Conservation (phyloP, 2,113 vertebrate genomes). For the Sinocyclocheilus anshuiensis region DNA sequence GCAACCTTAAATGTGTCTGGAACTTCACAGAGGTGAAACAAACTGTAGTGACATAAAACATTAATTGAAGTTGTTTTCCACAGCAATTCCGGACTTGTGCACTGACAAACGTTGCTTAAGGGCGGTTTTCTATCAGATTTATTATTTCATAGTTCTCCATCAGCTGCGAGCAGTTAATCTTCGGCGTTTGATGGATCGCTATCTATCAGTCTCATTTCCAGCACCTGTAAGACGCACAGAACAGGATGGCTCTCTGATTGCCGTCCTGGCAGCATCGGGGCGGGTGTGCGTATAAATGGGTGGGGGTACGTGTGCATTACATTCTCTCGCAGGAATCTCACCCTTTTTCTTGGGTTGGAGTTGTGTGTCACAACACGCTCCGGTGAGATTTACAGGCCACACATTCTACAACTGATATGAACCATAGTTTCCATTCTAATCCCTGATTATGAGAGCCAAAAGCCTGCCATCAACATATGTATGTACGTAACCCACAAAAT, state of each 20-base stretch:
- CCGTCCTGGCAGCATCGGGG: conserved; percentile 57
- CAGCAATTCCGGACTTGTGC: conserved; percentile 8
- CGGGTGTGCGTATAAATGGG: conserved; percentile 43
- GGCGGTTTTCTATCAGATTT: conserved; percentile 56
- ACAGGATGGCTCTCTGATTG: conserved; percentile 56
- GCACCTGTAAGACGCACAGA: conserved; percentile 73
- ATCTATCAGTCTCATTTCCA: conserved; percentile 62
- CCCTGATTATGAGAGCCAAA: not conserved
- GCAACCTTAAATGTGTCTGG: not conserved
- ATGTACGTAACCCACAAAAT: not conserved
- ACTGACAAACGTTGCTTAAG: conserved; percentile 43
- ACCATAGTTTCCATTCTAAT: conserved; percentile 27
- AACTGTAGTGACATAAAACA: not conserved
- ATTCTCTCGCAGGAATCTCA: conserved; percentile 59
- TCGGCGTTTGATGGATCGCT: conserved; percentile 62
- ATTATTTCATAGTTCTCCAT: conserved; percentile 69
- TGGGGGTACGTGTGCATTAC: conserved; percentile 47
- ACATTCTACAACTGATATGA: conserved; percentile 32
- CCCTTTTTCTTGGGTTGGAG: conserved; percentile 36
- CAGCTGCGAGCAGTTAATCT: conserved; percentile 66
- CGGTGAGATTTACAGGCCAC: conserved; percentile 48
- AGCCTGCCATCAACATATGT: not conserved
- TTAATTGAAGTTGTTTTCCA: not conserved
- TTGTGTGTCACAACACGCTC: conserved; percentile 58
- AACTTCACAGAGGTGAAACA: conserved; percentile 6